Base-by-base conservation (phyloP, 2,888 invertebrate genomes). In the Ypsolopha sequella region DNA sequence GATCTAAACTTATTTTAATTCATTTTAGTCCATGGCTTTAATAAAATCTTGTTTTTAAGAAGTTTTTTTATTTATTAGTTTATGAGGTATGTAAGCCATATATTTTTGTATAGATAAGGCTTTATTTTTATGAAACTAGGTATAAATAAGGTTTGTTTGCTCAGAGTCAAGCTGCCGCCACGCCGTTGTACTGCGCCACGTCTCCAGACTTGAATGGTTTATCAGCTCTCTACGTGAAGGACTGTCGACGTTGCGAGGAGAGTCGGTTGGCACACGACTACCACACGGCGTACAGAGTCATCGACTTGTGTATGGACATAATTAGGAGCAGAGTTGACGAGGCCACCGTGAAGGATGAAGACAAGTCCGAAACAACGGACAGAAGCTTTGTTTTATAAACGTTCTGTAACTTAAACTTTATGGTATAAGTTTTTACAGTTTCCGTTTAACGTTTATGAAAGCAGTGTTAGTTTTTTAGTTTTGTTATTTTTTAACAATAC, bases 101-200 rank as follows among this genome's bases (percentile, higher is more conserved):
- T 39, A 39, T 39, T 39, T 6, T n/a, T 39, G 9, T n/a, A 39
- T 39, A n/a, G n/a, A n/a, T 39, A 6, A 3, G 10, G 9, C n/a
- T n/a, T 39, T 9, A 2, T n/a, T 3, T 39, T 2, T 3, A 39
- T 39, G 39, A 39, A 39, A 39, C 10, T n/a, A n/a, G n/a, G n/a
- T n/a, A n/a, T 9, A 39, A 39, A 39, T n/a, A 39, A 39, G 39
- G 2, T 39, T 39, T 1, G 9, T 39, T 39, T 9, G n/a, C 9
- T n/a, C 70, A 95, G 94, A 92, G 93, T 86, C 98, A 98, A 89
- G 98, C 95, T 8, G 95, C 98, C 0, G 92, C 95, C 56, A 97
- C 97, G 0, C 90, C 92, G 1, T 86, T 97, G 11, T 97, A 92
- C 77, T 96, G 96, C 76, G 95, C 97, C 7, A 92, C 93, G 0